Evolutionary conservation across 2,888 invertebrate species (phyloP), one percentile per base, ranked within the genome.

Genomic region (Drosophila niveifrons): DNA sequence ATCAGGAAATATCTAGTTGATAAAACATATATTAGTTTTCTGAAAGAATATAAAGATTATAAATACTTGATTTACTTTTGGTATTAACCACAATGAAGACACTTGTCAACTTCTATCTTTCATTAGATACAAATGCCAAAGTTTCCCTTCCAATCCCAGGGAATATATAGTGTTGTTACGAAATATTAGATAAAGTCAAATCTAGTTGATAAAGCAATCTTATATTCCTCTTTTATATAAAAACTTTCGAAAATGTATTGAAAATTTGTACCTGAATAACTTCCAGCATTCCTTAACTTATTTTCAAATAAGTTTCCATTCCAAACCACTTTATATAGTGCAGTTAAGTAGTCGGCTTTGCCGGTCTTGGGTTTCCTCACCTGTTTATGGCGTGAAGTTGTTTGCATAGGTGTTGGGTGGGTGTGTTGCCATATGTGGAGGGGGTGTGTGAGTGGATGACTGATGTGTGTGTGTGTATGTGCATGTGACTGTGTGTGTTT

Each of bases 361-460:
- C 7, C 11, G 18, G 1, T 17, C 43, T 50, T 11, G 3, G 11
- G 23, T 43, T 43, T 17, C 11, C 57, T 75, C 57, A 79, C 73
- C 78, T 80, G 68, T 80, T 80, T 80, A 66, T 80, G 80, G 80
- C 78, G 77, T 78, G 66, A 77, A 78, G 71, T 74, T 84, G 85
- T 79, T 87, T 89, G 88, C 75, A 56, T 82, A 82, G 88, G 84
- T 84, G 83, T 87, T 79, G 62, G 55, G 46, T 69, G 61, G 80
- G 66, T 69, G 72, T 72, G 62, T 55, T 58, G 39, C 46, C 64
- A 64, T 66, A 70, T 78, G 82, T 73, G 67, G 48, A 63, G 63
- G 34, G 18, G 44, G 29, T 36, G n/a, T 36, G n/a, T 36, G 36
- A 23, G 23, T n/a, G n/a, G 36, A 36, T 36, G 36, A 36, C 36